phyloP scores from a whole-genome alignment of 53 echinoderm and acorn worm genomes.

The Patiria pectinifera region DNA sequence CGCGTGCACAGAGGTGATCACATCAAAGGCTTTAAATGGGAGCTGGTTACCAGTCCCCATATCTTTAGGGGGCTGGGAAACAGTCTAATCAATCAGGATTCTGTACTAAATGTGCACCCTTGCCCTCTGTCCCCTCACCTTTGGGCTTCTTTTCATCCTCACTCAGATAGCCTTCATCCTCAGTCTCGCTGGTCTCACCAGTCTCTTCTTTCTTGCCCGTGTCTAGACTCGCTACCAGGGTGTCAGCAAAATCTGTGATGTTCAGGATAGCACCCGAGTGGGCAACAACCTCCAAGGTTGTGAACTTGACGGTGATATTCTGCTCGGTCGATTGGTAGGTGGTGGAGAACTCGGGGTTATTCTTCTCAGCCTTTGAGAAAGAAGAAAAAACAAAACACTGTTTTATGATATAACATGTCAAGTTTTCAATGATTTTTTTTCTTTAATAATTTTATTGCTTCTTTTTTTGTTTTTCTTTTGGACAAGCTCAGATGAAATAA shows the following conservation, averaged over 20 bases:
- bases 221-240: conserved; percentile 82
- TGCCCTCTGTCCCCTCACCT: conserved; percentile 62
- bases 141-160: conserved; percentile 93
- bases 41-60: too few species aligned
- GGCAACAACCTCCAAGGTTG: conserved; percentile 87
- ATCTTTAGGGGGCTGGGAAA: too few species aligned
- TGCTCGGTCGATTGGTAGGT: conserved; percentile 86
- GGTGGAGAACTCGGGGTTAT: conserved; percentile 88
- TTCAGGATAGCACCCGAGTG: conserved; percentile 95
- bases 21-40: too few species aligned
- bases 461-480: background rate
- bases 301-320: conserved; percentile 81
- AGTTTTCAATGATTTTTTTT: too few species aligned
- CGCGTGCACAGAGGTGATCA: too few species aligned
- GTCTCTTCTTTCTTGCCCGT: conserved; percentile 65
- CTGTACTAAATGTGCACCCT: background rate
- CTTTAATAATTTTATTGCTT: background rate
- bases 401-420: too few species aligned
- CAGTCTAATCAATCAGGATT: too few species aligned
- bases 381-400: background rate
- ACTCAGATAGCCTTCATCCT: conserved; percentile 92
- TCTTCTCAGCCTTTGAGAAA: conserved; percentile 76
- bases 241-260: conserved; percentile 88
- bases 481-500: too few species aligned
- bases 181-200: conserved; percentile 47